A percentile compares a stretch with the other conserved stretches of the same genome.
These are phyloP conservation scores for Phrynocephalus versicolor DNA, from an alignment of 2,113 vertebrate genomes.

Conservation along the genomic window DNA sequence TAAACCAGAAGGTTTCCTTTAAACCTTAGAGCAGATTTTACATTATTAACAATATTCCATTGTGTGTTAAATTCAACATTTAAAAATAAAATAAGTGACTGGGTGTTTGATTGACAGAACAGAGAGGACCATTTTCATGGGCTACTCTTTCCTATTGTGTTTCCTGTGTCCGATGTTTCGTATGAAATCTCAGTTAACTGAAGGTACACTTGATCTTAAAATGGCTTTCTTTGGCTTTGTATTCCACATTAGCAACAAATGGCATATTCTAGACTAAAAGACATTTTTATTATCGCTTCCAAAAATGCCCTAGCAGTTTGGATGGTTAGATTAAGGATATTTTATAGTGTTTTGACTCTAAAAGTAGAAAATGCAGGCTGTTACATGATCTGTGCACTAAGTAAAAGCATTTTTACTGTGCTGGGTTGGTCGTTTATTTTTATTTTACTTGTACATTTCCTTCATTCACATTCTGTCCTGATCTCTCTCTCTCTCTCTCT, in stretches of 20 bases:
- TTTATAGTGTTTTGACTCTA: slow-evolving; percentile 5
- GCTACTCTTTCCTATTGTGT: not conserved
- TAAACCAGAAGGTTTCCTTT: too few relatives aligned
- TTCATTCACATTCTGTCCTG: not conserved
- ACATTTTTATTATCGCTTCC: not conserved
- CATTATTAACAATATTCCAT: too few relatives aligned
- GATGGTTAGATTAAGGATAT: not conserved
- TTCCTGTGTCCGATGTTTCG: not conserved
- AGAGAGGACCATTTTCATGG: not conserved
- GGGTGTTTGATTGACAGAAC: not conserved
- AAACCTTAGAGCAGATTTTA: too few relatives aligned
- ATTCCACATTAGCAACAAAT: not conserved
- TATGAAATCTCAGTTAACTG: not conserved
- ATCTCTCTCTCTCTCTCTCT: not conserved
- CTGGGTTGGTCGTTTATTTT: slow-evolving; percentile 9
- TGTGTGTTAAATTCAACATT: not conserved
- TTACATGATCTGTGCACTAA: slow-evolving; percentile 3
- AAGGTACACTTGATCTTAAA: not conserved
- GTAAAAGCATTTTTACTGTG: slow-evolving; percentile 22
- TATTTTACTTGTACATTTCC: not conserved
- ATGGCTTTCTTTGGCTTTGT: not conserved
- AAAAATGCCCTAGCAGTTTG: not conserved
- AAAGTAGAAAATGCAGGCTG: not conserved
- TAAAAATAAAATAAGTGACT: not conserved
- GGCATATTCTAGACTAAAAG: not conserved